Conservation (phyloP, 1,140 invertebrate genomes). For the Drosophila seguyi region DNA sequence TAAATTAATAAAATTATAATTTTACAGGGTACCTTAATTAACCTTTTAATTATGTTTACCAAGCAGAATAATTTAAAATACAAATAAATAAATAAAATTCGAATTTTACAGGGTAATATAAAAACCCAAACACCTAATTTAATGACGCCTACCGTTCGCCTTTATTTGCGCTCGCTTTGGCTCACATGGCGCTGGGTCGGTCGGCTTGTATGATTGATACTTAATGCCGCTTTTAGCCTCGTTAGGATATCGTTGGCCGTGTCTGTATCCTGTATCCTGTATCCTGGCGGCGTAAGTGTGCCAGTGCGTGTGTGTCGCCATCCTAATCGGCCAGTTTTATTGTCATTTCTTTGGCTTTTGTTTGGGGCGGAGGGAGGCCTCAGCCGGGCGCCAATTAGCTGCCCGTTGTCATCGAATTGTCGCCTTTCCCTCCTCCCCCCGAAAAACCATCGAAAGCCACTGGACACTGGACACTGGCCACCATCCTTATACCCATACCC, state of each 20-base stretch:
- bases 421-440: slow-evolving; percentile 24
- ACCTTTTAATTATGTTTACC: no score
- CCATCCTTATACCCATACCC: neutral
- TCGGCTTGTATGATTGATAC: slow-evolving; percentile 77
- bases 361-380: slow-evolving; percentile 59
- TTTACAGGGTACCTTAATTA: no score
- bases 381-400: slow-evolving; percentile 72
- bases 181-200: slow-evolving; percentile 47
- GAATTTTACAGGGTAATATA: neutral
- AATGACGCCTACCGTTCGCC: slow-evolving; percentile 22
- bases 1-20: no score
- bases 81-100: neutral
- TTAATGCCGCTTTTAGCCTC: slow-evolving; percentile 79
- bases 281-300: slow-evolving; percentile 6
- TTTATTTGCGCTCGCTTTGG: slow-evolving; percentile 59
- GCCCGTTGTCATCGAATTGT: slow-evolving; percentile 51
- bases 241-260: slow-evolving; percentile 69
- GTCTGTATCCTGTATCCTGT: slow-evolving; percentile 20
- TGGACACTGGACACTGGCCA: neutral
- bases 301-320: slow-evolving; percentile 24
- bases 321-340: slow-evolving; percentile 69
- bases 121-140: neutral
- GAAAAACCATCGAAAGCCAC: neutral
- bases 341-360: slow-evolving; percentile 78
- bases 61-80: neutral